Evolutionary conservation across 2,113 vertebrate genomes (phyloP).

Genomic region (Zootoca vivipara): DNA sequence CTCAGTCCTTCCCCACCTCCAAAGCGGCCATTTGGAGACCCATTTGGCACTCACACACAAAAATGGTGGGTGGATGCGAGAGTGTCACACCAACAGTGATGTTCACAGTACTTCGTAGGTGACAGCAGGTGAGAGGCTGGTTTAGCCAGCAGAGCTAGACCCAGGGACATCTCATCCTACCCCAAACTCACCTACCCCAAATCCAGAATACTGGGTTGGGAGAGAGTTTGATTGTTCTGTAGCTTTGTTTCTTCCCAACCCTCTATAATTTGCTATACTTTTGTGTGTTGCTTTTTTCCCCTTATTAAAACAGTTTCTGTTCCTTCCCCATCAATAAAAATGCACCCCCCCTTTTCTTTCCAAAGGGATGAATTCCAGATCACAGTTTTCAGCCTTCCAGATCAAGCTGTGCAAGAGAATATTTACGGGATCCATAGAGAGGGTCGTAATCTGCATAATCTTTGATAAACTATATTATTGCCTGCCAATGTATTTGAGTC

Average conservation of each 20-base stretch:
- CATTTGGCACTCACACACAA: too few relatives aligned
- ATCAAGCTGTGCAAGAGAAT: not conserved
- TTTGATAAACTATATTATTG: not conserved
- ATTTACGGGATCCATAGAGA: not conserved
- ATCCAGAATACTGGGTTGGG: not conserved
- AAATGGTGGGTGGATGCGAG: too few relatives aligned
- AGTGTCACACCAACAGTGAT: too few relatives aligned
- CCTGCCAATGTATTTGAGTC: conserved; percentile 12
- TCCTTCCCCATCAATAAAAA: not conserved
- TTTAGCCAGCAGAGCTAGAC: too few relatives aligned
- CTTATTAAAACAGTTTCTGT: not conserved
- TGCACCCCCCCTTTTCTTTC: not conserved
- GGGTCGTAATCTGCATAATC: conserved; percentile 10
- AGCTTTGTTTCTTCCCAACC: not conserved
- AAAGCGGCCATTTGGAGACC: too few relatives aligned
- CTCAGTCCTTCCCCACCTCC: too few relatives aligned
- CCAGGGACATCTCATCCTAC: too few relatives aligned
- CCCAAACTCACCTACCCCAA: too few relatives aligned
- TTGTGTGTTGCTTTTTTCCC: not conserved
- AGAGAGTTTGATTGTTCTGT: not conserved
- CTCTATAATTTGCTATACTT: not conserved
- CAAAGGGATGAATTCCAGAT: not conserved
- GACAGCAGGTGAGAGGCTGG: too few relatives aligned
- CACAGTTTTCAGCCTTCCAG: not conserved
- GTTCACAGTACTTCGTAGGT: too few relatives aligned